A percentile compares a stretch with the other conserved stretches of the same genome.
These are phyloP conservation scores for Cuculus canorus DNA, from an alignment of 2,797 vertebrate genomes.

Conservation along the genomic window DNA sequence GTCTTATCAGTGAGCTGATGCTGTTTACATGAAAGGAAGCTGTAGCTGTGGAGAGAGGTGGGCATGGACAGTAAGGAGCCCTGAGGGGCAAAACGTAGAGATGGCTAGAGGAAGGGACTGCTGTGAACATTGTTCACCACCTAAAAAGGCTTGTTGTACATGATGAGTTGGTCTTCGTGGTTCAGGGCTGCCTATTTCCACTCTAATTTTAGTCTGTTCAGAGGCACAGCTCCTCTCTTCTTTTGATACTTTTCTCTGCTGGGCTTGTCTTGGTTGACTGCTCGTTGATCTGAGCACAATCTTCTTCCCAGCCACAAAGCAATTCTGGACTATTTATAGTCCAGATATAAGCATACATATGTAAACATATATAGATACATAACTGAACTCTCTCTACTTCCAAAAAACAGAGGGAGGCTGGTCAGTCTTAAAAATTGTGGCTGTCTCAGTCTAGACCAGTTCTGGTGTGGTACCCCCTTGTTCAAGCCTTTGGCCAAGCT, in stretches of 20 bases:
- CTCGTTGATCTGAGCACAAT: fast-evolving
- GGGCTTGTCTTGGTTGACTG: not conserved
- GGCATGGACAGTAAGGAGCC: not conserved
- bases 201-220: not conserved
- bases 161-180: fast-evolving
- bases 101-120: not conserved
- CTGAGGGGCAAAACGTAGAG: fast-evolving
- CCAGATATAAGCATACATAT: no score
- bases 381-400: not conserved
- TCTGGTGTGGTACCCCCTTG: not conserved
- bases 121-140: not conserved
- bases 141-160: not conserved
- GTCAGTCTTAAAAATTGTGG: not conserved
- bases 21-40: not conserved
- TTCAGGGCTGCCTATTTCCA: not conserved
- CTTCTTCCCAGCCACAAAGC: not conserved
- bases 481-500: not conserved
- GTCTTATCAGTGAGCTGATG: not conserved
- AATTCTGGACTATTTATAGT: not conserved
- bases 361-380: not conserved
- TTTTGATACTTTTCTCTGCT: not conserved
- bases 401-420: not conserved
- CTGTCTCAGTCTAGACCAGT: not conserved
- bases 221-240: not conserved
- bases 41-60: not conserved